Evolutionary conservation across 2,113 vertebrate genomes (phyloP).

Genomic region (Hirundichthys speculiger): DNA sequence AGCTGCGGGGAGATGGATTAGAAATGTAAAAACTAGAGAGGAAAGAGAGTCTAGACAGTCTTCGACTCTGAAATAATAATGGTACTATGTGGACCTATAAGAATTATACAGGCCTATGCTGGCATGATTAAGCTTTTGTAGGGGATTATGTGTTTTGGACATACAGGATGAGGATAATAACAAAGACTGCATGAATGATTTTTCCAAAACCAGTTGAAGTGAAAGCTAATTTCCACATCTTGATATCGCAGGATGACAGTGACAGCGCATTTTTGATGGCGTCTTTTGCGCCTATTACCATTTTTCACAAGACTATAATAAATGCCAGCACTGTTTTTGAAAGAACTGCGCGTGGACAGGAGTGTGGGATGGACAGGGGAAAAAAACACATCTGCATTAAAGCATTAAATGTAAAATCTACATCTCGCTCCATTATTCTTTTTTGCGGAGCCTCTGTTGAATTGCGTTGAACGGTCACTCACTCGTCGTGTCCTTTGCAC

Average conservation of each 20-base stretch:
- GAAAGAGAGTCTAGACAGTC: not conserved
- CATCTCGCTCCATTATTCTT: not conserved
- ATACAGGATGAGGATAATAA: too few relatives aligned
- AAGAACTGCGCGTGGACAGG: not conserved
- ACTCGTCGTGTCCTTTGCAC: slow-evolving; percentile 97
- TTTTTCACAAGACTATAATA: not conserved
- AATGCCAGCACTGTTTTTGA: not conserved
- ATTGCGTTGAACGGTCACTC: slow-evolving; percentile 72
- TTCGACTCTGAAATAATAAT: not conserved
- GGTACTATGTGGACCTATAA: not conserved
- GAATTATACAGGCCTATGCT: not conserved
- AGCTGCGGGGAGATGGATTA: slow-evolving; percentile 74
- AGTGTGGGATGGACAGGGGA: slow-evolving; percentile 9
- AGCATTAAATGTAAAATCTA: not conserved
- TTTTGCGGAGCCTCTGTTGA: not conserved
- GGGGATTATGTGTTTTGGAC: too few relatives aligned
- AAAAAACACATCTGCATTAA: too few relatives aligned
- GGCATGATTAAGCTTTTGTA: too few relatives aligned
- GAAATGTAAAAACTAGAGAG: slow-evolving; percentile 9
- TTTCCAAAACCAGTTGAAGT: too few relatives aligned
- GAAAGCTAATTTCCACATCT: too few relatives aligned
- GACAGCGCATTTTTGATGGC: slow-evolving; percentile 13
- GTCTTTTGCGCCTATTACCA: not conserved
- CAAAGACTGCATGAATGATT: too few relatives aligned
- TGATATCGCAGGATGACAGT: slow-evolving; percentile 5